Evolutionary conservation across 2,888 invertebrate species (phyloP).

Genomic region (Strigamia transsilvanica): DNA sequence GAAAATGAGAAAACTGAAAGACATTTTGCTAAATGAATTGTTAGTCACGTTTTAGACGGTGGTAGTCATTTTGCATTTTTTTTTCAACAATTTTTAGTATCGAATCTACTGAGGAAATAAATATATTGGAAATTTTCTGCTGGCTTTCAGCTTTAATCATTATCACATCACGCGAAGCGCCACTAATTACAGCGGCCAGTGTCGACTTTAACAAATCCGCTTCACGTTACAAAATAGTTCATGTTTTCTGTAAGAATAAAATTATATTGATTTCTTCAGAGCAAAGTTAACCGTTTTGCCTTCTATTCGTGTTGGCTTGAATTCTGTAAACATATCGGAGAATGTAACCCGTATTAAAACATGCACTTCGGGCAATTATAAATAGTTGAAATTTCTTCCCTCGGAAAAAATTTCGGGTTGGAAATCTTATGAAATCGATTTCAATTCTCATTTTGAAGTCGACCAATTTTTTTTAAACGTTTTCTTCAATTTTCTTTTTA

Average conservation of each 20-base stretch:
- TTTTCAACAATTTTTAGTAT: too few species aligned
- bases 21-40: too few species aligned
- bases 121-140: too few species aligned
- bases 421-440: neutral
- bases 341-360: neutral
- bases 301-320: too few species aligned
- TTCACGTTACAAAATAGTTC: neutral
- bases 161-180: neutral
- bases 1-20: too few species aligned
- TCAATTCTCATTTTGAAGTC: neutral
- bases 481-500: neutral
- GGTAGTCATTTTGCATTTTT: too few species aligned
- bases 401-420: neutral
- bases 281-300: neutral
- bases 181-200: conserved; percentile 3
- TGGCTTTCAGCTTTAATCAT: neutral
- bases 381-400: too few species aligned
- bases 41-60: too few species aligned
- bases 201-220: conserved; percentile 17
- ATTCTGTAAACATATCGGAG: too few species aligned
- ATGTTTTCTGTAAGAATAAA: neutral
- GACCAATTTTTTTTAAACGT: neutral
- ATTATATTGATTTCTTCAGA: neutral
- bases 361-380: neutral
- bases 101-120: too few species aligned